These are phyloP conservation scores for Gisinianus flammeolus DNA, from an alignment of 2,888 invertebrate species.

Conservation along the genomic window DNA sequence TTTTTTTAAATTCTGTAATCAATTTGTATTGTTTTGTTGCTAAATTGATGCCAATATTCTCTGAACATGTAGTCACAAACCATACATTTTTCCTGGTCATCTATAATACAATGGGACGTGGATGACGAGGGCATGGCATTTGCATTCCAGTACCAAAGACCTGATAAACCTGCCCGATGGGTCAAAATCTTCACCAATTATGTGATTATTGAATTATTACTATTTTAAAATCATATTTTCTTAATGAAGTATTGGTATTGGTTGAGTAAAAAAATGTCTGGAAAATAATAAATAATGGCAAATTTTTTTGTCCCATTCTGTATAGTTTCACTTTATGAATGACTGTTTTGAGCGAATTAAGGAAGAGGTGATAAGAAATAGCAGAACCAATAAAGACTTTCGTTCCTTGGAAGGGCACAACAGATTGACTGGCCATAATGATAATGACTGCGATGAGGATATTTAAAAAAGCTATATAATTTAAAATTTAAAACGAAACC, in stretches of 20 bases:
- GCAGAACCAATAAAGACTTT: constrained; percentile 25
- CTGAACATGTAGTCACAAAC: constrained; percentile 69
- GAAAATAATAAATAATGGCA: not conserved
- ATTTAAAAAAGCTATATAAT: not conserved
- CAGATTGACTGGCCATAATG: constrained; percentile 31
- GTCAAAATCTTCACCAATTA: constrained; percentile 87
- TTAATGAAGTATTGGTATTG: not conserved
- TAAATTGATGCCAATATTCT: not conserved
- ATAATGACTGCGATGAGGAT: constrained; percentile 18
- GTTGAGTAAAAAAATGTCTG: not conserved
- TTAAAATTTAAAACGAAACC: not conserved
- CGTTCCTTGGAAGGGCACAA: constrained; percentile 13
- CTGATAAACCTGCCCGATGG: constrained; percentile 80
- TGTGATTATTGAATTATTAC: constrained; percentile 65
- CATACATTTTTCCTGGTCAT: constrained; percentile 83
- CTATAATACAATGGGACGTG: constrained; percentile 82
- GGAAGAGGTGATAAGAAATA: constrained; percentile 71
- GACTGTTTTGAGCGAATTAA: constrained; percentile 96
- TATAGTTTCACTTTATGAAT: constrained; percentile 84
- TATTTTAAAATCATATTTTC: not conserved
- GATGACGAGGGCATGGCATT: constrained; percentile 93
- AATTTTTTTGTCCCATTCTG: constrained; percentile 59
- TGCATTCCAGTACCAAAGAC: constrained; percentile 82
- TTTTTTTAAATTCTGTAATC: not conserved
- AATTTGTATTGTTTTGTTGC: not conserved